Evolutionary conservation across 2,797 vertebrate species (phyloP), one percentile per base, ranked within the genome.

Genomic region (Thripadectes ignobilis): DNA sequence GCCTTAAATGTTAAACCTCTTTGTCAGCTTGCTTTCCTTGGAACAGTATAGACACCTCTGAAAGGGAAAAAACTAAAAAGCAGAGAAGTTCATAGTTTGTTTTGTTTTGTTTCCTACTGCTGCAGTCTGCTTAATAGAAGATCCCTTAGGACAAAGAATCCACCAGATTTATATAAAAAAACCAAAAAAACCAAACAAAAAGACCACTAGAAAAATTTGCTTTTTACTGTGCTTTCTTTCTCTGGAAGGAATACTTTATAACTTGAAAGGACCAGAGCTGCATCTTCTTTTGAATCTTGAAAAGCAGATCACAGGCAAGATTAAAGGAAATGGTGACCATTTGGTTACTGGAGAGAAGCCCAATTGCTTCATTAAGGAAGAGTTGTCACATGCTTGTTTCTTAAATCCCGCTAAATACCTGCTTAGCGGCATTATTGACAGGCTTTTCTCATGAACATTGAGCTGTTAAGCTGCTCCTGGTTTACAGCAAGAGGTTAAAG

Each of bases 401-500:
- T 97, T 92, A 96, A 97, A 96, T 79, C 89, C 87, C 41, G 59
- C 88, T 95, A 94, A 95, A 91, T 81, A 93, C 84, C 93, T 83
- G 77, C 72, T 96, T 94, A 96, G 89, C 51, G 48, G 82, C 85
- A 29, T 94, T 97, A 95, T 92, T 96, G 96, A 96, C 65, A 92
- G 79, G 95, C 86, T 96, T 94, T 93, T 92, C 89, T 94, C 91
- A 69, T 84, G 97, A 96, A 97, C 91, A 80, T 58, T 91, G 96
- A 96, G 94, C 95, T 94, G 74, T 93, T 92, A 95, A 96, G 95
- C 96, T 95, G 76, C 82, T 96, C 72, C 88, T 92, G 82, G 91
- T 96, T 97, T 97, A 91, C 88, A 91, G 91, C 83, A 89, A 96
- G 96, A 97, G 96, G 96, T 97, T 97, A 97, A 97, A 96, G 97